These are phyloP conservation scores for Forbesichthys agassizii DNA, from an alignment of 2,113 vertebrate genomes.

Conservation along the genomic window DNA sequence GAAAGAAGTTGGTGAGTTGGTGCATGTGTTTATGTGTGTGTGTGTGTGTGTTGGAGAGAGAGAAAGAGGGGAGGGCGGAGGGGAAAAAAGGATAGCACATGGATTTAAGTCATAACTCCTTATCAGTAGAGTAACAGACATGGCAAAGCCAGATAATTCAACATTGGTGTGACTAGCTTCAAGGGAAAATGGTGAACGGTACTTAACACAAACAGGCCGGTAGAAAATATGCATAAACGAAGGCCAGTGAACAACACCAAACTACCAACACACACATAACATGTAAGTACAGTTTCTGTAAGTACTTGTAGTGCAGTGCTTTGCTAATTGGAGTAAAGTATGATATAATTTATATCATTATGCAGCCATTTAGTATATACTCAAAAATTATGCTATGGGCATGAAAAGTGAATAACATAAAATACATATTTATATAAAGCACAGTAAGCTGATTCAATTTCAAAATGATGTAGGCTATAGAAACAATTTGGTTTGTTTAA, in stretches of 20 bases:
- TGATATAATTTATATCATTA: background rate
- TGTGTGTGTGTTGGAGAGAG: background rate
- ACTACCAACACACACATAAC: constrained; percentile 37
- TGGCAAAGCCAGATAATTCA: constrained; percentile 49
- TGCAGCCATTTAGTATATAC: background rate
- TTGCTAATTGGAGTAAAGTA: background rate
- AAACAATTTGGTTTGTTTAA: background rate
- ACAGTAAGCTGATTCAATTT: too few species aligned
- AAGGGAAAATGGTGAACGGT: constrained; percentile 11
- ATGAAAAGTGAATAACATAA: background rate
- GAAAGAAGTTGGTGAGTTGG: too few species aligned
- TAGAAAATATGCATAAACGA: constrained; percentile 35
- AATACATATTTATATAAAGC: background rate
- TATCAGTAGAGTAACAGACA: constrained; percentile 70
- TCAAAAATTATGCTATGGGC: background rate
- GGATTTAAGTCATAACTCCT: constrained; percentile 35
- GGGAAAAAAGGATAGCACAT: constrained; percentile 8
- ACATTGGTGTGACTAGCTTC: constrained; percentile 20
- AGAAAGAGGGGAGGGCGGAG: constrained; percentile 23
- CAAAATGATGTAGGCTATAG: too few species aligned
- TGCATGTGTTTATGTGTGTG: too few species aligned
- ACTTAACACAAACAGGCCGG: constrained; percentile 19
- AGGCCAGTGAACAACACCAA: constrained; percentile 5
- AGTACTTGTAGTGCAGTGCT: background rate
- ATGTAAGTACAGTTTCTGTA: constrained; percentile 52